A percentile compares a stretch with the other conserved stretches of the same genome.
These are phyloP conservation scores for Steinernema scapterisci DNA, from an alignment of 2,888 invertebrate species.

Conservation along the genomic window DNA sequence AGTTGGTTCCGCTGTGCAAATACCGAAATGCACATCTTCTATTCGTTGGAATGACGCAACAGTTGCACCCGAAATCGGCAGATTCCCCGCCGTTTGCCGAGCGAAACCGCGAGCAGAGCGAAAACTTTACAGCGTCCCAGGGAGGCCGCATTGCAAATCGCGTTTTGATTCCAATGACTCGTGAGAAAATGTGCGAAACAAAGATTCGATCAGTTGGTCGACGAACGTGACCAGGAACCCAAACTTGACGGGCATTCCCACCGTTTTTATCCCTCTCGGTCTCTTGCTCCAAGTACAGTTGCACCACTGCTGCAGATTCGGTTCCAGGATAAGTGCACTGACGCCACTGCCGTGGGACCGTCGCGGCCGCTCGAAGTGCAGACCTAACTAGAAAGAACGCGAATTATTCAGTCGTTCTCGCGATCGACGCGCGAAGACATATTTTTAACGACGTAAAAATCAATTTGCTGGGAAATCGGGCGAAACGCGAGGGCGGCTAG, in stretches of 20 bases:
- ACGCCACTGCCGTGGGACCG: neutral
- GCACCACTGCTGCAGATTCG: neutral
- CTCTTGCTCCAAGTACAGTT: too few species aligned
- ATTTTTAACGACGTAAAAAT: slow-evolving; percentile 23
- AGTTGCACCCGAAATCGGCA: too few species aligned
- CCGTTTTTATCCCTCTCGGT: too few species aligned
- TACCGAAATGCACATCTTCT: neutral
- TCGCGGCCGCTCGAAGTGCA: neutral
- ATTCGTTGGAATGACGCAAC: neutral
- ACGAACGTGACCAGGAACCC: too few species aligned
- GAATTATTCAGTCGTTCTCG: slow-evolving; percentile 11
- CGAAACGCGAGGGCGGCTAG: slow-evolving; percentile 25
- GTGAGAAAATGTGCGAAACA: too few species aligned
- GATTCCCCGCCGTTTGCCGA: too few species aligned
- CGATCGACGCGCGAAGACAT: neutral
- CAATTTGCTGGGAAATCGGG: slow-evolving; percentile 22
- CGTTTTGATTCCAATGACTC: too few species aligned
- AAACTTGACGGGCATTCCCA: too few species aligned
- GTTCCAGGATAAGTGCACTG: neutral
- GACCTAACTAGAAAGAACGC: neutral
- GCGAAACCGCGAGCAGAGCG: too few species aligned
- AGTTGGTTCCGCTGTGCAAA: neutral
- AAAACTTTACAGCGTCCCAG: too few species aligned
- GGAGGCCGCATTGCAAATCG: too few species aligned
- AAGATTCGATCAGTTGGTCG: too few species aligned